These are phyloP conservation scores for Ornithorhynchus anatinus DNA, from an alignment of 2,113 vertebrate genomes.

Conservation along the genomic window DNA sequence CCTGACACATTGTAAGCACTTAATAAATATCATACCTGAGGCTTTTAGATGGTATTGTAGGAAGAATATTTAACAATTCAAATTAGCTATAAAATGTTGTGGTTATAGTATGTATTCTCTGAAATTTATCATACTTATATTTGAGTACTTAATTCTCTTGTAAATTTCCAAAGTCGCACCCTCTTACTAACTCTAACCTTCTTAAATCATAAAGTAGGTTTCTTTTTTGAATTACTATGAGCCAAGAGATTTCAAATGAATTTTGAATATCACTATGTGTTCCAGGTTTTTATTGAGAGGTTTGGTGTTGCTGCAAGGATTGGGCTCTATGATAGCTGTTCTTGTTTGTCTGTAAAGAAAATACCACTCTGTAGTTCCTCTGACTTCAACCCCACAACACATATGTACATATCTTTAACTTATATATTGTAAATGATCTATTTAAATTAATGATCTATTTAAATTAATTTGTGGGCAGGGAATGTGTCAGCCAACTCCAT, in stretches of 20 bases:
- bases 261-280: neutral
- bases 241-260: neutral
- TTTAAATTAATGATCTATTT: no score
- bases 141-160: neutral
- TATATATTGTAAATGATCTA: no score
- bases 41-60: slow-evolving; percentile 43
- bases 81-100: slow-evolving; percentile 33
- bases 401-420: no score
- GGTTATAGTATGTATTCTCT: slow-evolving; percentile 18
- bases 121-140: slow-evolving; percentile 28
- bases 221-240: neutral
- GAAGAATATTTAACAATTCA: slow-evolving; percentile 34
- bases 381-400: no score
- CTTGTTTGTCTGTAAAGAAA: no score
- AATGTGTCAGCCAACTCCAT: no score
- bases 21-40: no score
- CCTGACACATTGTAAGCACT: no score
- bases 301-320: neutral
- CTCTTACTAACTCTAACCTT: neutral
- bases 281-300: neutral
- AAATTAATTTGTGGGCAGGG: no score
- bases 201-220: neutral
- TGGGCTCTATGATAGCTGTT: no score
- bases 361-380: no score
- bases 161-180: neutral